Base-by-base conservation (phyloP, 2,888 invertebrate species). In the Acleris laterana region DNA sequence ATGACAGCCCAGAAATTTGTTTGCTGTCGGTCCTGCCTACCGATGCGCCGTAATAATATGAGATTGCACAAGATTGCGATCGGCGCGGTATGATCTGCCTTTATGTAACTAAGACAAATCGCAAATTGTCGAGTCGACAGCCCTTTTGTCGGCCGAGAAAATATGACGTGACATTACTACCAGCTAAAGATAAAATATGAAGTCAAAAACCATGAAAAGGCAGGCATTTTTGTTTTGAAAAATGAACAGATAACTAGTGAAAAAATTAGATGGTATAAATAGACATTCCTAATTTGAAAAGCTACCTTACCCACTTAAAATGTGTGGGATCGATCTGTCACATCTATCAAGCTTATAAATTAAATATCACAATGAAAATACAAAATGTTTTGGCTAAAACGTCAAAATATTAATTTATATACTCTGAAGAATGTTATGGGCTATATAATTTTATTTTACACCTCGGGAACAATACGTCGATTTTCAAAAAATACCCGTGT, bases 401-500 rank as follows among this genome's bases (percentile, higher is more conserved):
- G 88, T 90, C 89, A 88, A 83, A 87, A 85, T 83, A 89, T 89
- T 88, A 90, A 90, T 82, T 83, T 75, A 77, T 83, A 82, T 81
- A 79, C 79, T 75, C 73, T 2, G 79, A 76, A 82, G 77, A 72
- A 74, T 74, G 71, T 73, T 74, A 73, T 28, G 73, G 74, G 81
- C 77, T 80, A 86, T 87, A 85, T 62, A 62, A 66, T 66, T 62
- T 66, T 62, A 87, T 87, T 89, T 88, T 85, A 89, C 85, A 88
- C 80, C 78, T 82, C 70, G 77, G 80, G 83, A 88, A 90, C 87
- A 89, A 88, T 85, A 82, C 78, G 74, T 76, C 79, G 80, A 85
- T 86, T 84, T 88, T 78, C 84, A 79, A 78, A 82, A 84, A 80
- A 72, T 71, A 74, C 70, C 83, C 81, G 78, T 81, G 82, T 84